A percentile compares a stretch with the other conserved stretches of the same genome.
These are phyloP conservation scores for Tragelaphus oryx DNA, from an alignment of 2,797 vertebrate genomes.

Conservation along the genomic window DNA sequence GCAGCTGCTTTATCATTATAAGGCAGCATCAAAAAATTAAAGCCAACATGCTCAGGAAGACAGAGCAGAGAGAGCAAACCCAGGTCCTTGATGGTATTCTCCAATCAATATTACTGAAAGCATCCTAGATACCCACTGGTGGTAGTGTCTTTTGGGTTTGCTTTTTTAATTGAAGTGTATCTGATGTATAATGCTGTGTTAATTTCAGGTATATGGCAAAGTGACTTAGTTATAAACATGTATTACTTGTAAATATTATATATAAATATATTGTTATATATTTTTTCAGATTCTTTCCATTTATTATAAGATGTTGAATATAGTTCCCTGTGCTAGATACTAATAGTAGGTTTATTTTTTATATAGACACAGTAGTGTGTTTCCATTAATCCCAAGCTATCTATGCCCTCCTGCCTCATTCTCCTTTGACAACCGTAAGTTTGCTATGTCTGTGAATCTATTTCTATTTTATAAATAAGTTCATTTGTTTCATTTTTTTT, in stretches of 20 bases:
- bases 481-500: not conserved
- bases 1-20: not conserved
- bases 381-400: not conserved
- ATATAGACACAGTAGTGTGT: not conserved
- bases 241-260: not conserved
- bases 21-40: not conserved
- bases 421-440: not conserved
- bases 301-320: not conserved
- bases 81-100: not conserved
- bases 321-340: not conserved
- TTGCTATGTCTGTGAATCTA: not conserved
- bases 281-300: not conserved
- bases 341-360: not conserved
- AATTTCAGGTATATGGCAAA: not conserved
- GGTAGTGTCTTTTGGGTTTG: not conserved
- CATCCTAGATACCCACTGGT: not conserved
- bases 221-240: not conserved
- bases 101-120: not conserved
- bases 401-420: not conserved
- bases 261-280: not conserved
- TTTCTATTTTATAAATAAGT: not conserved
- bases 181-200: not conserved
- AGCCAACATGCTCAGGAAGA: not conserved
- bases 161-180: not conserved
- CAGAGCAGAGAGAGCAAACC: not conserved